Evolutionary conservation across 2,888 invertebrate genomes (phyloP).

Genomic region (Erebia aethiops): DNA sequence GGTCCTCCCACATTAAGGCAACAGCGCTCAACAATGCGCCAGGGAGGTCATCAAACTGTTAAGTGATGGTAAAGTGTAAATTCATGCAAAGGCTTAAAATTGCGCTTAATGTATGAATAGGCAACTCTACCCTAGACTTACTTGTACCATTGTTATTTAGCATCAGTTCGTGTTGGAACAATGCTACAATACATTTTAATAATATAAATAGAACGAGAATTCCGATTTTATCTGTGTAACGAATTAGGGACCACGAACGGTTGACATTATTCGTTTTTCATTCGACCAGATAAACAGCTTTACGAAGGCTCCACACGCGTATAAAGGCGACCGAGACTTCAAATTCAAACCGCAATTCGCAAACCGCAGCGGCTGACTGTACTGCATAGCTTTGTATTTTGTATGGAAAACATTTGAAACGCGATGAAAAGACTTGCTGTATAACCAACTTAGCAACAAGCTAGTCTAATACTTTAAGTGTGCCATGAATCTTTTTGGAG

Average conservation of each 20-base stretch:
- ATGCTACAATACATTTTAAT: constrained; percentile 22
- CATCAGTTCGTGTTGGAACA: constrained; percentile 16
- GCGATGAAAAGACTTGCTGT: too few species aligned
- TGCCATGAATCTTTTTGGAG: not conserved
- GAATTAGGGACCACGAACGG: constrained; percentile 26
- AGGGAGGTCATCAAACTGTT: too few species aligned
- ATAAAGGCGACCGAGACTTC: not conserved
- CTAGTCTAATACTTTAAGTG: too few species aligned
- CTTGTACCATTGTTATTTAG: constrained; percentile 21
- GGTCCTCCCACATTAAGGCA: too few species aligned
- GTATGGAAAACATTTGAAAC: too few species aligned
- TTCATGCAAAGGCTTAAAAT: not conserved
- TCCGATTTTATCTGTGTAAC: constrained; percentile 28
- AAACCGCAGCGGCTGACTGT: too few species aligned
- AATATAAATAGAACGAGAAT: constrained; percentile 17
- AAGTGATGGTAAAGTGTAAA: too few species aligned
- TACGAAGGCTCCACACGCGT: not conserved
- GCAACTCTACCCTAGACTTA: not conserved
- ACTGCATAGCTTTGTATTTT: too few species aligned
- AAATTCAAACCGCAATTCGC: not conserved
- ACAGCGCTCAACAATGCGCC: too few species aligned
- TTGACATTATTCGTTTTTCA: constrained; percentile 30
- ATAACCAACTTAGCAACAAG: too few species aligned
- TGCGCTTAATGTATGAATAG: not conserved
- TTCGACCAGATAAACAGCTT: constrained; percentile 2